phyloP scores from a whole-genome alignment of 1,140 invertebrate species.

The Drosophila sechellia region DNA sequence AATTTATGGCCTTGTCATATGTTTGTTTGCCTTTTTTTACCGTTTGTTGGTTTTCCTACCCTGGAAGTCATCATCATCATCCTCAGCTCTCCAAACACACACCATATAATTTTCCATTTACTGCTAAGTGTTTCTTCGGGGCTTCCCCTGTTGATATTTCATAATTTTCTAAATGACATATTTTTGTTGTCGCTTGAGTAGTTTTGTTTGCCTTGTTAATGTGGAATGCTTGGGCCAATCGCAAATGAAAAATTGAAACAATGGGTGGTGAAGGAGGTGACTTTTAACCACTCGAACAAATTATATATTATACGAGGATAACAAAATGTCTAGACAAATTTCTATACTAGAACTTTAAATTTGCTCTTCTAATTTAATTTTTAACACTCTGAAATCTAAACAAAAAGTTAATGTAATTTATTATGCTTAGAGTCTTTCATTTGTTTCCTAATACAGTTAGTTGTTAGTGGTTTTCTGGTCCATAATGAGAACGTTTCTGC shows the following conservation, averaged over 20 bases:
- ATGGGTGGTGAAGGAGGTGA: slow-evolving; percentile 10
- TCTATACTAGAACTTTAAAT: too few species aligned
- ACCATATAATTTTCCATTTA: slow-evolving; percentile 73
- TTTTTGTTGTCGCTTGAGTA: slow-evolving; percentile 68
- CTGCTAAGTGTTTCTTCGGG: slow-evolving; percentile 66
- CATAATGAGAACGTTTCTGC: slow-evolving; percentile 9
- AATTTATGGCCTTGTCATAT: slow-evolving; percentile 77
- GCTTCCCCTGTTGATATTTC: slow-evolving; percentile 56
- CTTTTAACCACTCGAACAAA: slow-evolving; percentile 4
- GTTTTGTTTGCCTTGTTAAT: slow-evolving; percentile 78
- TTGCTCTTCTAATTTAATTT: too few species aligned
- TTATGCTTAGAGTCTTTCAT: too few species aligned
- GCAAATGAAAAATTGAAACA: slow-evolving; percentile 12
- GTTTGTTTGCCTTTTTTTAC: slow-evolving; percentile 53
- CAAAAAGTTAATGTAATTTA: too few species aligned
- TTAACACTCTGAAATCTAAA: too few species aligned
- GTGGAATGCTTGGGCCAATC: slow-evolving; percentile 26
- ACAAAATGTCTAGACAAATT: neutral
- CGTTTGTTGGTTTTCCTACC: slow-evolving; percentile 48
- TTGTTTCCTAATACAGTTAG: neutral
- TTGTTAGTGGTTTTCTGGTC: neutral
- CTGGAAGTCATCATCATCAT: slow-evolving; percentile 20
- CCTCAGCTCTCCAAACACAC: slow-evolving; percentile 42
- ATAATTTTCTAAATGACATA: slow-evolving; percentile 77
- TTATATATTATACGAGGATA: too few species aligned